Conservation (phyloP, 2,113 vertebrate species). For the Phyllostomus discolor region DNA sequence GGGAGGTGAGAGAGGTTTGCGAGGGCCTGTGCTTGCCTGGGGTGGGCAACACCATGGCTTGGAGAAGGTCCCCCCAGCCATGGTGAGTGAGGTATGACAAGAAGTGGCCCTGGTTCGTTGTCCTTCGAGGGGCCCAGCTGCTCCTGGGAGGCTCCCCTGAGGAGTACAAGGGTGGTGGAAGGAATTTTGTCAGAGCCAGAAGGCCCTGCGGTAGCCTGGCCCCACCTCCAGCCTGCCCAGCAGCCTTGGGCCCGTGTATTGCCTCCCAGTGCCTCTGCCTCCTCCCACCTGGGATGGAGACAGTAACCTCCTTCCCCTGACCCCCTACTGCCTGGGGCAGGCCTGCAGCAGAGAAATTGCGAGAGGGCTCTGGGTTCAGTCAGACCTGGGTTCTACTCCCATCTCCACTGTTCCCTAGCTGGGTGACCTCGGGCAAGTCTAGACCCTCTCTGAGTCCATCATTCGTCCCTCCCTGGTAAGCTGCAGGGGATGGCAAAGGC, state of each 20-base stretch:
- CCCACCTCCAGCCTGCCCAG: neutral
- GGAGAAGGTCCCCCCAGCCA: neutral
- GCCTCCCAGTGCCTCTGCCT: neutral
- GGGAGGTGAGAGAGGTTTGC: neutral
- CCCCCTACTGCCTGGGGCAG: neutral
- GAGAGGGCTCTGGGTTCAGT: too few species aligned
- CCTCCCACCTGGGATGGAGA: neutral
- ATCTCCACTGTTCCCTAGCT: neutral
- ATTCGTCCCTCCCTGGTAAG: neutral
- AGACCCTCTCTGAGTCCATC: neutral
- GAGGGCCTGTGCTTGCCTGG: neutral
- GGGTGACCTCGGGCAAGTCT: neutral
- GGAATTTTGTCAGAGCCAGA: neutral
- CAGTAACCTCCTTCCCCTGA: accelerated
- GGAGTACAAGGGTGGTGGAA: neutral
- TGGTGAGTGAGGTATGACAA: neutral
- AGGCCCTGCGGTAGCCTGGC: accelerated
- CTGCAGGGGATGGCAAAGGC: neutral
- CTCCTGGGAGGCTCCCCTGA: neutral
- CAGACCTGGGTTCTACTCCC: neutral
- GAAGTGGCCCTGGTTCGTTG: neutral
- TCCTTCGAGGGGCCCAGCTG: neutral
- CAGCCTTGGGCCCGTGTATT: neutral
- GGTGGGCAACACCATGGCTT: neutral
- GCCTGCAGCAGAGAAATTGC: neutral